Evolutionary conservation across 2,797 vertebrate species (phyloP).

Genomic region (Onychomys arenicola): DNA sequence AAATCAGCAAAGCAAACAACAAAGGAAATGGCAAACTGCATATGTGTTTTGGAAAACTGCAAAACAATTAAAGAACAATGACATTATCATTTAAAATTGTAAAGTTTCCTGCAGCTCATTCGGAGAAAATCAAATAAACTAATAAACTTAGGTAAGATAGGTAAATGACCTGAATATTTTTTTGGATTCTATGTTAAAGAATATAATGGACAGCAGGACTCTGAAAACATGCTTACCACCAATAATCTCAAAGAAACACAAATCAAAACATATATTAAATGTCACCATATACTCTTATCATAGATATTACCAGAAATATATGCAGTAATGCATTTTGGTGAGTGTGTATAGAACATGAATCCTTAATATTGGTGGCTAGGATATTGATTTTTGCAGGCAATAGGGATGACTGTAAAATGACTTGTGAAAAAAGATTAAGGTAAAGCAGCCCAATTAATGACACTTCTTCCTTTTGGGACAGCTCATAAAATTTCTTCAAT

Average conservation of each 20-base stretch:
- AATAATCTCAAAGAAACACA: background rate
- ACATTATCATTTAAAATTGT: background rate
- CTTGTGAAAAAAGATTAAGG: background rate
- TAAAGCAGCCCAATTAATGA: background rate
- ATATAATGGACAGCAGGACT: background rate
- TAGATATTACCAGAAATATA: background rate
- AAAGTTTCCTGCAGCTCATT: background rate
- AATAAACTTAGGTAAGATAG: background rate
- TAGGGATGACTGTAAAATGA: fast-evolving
- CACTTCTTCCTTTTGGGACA: background rate
- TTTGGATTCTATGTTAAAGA: background rate
- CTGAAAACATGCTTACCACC: background rate
- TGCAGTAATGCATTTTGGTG: background rate
- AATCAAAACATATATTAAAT: background rate
- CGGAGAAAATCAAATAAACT: background rate
- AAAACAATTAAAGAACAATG: background rate
- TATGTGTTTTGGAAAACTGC: background rate
- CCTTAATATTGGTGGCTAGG: background rate
- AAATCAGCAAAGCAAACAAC: background rate
- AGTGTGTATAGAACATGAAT: background rate
- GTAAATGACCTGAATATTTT: background rate
- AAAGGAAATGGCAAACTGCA: background rate
- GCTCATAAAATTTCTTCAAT: fast-evolving
- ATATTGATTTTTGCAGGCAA: background rate
- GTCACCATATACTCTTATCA: background rate